Base-by-base conservation (phyloP, 1,140 invertebrate species). In the Mactra quadrangularis region DNA sequence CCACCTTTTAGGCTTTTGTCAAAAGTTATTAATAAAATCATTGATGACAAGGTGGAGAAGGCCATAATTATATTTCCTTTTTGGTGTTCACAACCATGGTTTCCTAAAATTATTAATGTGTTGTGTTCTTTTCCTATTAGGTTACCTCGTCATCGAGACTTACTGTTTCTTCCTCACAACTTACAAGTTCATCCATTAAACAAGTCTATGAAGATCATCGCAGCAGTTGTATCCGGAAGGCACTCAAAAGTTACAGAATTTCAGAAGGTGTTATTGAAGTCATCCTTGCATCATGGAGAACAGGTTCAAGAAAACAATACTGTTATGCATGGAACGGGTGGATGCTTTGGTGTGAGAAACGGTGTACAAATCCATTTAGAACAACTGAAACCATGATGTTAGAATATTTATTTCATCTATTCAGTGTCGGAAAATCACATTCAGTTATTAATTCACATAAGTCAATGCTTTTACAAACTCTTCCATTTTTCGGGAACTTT, bases 1-100 rank as follows among this genome's bases (percentile, higher is more conserved):
- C 83, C 79, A 33, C 86, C 79, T 47, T 87, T 87, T 62, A 83
- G 60, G 41, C 25, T 87, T 13, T 13, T 55, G 1, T 17, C 33
- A 27, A 45, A 53, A 85, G 38, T 71, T 50, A 45, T 71, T 17
- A 68, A 79, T 29, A 86, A 86, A 38, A 45, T 86, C 13, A 47
- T 52, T 27, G 31, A 60, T 27, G 70, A 87, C 29, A 52, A 81
- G 53, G 81, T 74, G 35, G 64, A 83, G 6, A 29, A 81, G 33
- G 47, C 35, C 22, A 50, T 77, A 41, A n/a, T 87, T 1, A 70
- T 85, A 25, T 71, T 76, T 59, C 79, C 74, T 33, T 33, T 71
- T n/a, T 85, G 82, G 82, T 13, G 76, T 31, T 76, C 84, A 1
- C 86, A 85, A 31, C 15, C 53, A 7, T 81, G 77, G 76, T 82